These are phyloP conservation scores for Synergus gifuensis DNA, from an alignment of 2,888 invertebrate genomes.

Conservation along the genomic window DNA sequence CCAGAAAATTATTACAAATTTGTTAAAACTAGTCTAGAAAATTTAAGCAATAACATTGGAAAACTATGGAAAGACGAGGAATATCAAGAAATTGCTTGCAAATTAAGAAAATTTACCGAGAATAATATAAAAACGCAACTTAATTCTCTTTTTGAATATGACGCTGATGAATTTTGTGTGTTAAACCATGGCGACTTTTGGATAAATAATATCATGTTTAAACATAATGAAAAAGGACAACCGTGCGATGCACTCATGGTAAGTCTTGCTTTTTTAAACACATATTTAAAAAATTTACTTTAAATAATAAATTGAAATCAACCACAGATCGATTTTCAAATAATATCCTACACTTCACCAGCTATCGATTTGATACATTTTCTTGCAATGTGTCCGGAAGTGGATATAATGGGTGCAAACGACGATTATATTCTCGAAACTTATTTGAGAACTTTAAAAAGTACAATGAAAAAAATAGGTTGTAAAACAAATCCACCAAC, in stretches of 20 bases:
- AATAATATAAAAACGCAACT: conserved; percentile 17
- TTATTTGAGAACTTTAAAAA: conserved; percentile 55
- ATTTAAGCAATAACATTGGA: conserved; percentile 41
- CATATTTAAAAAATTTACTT: background rate
- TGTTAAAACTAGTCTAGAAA: conserved; percentile 8
- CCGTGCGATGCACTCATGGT: conserved; percentile 58
- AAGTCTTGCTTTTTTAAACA: conserved; percentile 28
- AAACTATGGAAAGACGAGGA: conserved; percentile 52
- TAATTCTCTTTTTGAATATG: conserved; percentile 47
- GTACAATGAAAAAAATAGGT: conserved; percentile 55
- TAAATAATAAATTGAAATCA: conserved; percentile 10
- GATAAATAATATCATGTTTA: conserved; percentile 64
- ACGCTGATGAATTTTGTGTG: conserved; percentile 62
- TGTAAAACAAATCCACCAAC: conserved; percentile 61
- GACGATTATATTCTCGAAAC: conserved; percentile 58
- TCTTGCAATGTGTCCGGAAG: conserved; percentile 59
- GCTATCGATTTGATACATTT: conserved; percentile 64
- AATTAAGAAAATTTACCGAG: conserved; percentile 47
- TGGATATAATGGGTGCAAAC: conserved; percentile 54
- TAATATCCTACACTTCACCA: conserved; percentile 63
- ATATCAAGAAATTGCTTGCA: conserved; percentile 46
- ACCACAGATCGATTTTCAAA: conserved; percentile 64
- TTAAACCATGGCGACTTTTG: conserved; percentile 68
- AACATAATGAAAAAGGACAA: conserved; percentile 55
- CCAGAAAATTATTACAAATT: conserved; percentile 47